These are phyloP conservation scores for Fistularia tabacaria DNA, from an alignment of 2,797 vertebrate genomes.

Conservation along the genomic window DNA sequence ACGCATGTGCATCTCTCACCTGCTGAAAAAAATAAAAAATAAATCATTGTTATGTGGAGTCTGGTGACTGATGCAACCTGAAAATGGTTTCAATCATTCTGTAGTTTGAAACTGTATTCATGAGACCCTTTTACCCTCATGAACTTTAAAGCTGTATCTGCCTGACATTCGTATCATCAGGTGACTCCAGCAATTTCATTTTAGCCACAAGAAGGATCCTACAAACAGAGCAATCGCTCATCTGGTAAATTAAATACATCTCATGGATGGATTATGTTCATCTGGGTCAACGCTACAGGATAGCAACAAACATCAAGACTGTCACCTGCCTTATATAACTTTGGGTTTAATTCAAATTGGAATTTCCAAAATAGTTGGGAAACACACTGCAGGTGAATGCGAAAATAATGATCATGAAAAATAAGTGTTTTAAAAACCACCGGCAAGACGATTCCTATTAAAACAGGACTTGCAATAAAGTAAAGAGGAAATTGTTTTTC, in stretches of 20 bases:
- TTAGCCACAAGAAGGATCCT: slow-evolving; percentile 13
- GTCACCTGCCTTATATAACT: no score
- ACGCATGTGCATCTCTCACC: no score
- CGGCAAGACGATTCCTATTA: not conserved
- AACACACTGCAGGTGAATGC: no score
- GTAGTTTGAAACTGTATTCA: not conserved
- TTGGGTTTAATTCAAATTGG: no score
- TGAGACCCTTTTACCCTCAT: not conserved
- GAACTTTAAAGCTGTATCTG: slow-evolving; percentile 2
- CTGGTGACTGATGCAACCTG: slow-evolving; percentile 1
- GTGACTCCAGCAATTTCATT: slow-evolving; percentile 21
- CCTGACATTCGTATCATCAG: not conserved
- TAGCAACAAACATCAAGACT: no score
- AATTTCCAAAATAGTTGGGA: no score
- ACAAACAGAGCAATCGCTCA: slow-evolving; percentile 3
- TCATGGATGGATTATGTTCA: not conserved
- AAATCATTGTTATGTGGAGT: not conserved
- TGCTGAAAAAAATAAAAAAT: no score
- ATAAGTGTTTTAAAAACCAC: no score
- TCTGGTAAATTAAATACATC: slow-evolving; percentile 18
- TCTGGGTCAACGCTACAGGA: no score
- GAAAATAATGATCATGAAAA: no score
- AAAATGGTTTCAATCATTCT: not conserved
- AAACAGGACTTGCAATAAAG: not conserved
- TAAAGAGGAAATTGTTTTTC: not conserved